These are phyloP conservation scores for Malurus splendens DNA, from an alignment of 2,797 vertebrate species.

Conservation along the genomic window DNA sequence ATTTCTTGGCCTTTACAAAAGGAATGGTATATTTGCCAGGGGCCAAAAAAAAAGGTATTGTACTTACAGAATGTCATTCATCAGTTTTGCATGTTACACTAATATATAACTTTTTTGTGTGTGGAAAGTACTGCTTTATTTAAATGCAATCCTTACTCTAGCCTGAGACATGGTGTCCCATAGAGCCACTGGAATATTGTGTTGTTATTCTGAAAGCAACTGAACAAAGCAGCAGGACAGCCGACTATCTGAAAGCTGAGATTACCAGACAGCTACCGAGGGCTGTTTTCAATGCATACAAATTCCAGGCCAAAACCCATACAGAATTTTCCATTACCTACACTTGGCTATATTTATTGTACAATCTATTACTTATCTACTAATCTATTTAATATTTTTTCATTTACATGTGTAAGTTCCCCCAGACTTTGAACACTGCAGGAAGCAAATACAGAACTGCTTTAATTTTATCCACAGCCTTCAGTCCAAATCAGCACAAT, in stretches of 20 bases:
- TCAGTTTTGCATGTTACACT: slow-evolving; percentile 40
- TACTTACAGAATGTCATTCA: slow-evolving; percentile 39
- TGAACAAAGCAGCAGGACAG: background rate
- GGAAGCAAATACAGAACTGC: background rate
- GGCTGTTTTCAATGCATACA: background rate
- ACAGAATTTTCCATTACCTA: background rate
- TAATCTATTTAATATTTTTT: background rate
- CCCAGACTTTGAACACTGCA: background rate
- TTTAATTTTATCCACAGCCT: background rate
- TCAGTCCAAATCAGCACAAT: background rate
- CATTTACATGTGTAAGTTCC: background rate
- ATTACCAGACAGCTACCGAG: background rate
- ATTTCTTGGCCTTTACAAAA: slow-evolving; percentile 70
- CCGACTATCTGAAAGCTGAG: background rate
- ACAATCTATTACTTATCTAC: background rate
- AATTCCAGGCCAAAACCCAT: background rate
- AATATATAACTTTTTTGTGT: slow-evolving; percentile 44
- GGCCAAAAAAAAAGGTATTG: background rate
- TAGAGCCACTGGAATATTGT: background rate
- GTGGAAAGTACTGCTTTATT: slow-evolving; percentile 26
- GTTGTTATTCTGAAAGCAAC: slow-evolving; percentile 21
- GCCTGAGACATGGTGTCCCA: background rate
- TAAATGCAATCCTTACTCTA: slow-evolving; percentile 29
- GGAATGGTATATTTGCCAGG: slow-evolving; percentile 54
- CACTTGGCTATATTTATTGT: background rate